A percentile compares a stretch with the other conserved stretches of the same genome.
phyloP scores from a whole-genome alignment of 2,113 vertebrate species.

The Cariama cristata region DNA sequence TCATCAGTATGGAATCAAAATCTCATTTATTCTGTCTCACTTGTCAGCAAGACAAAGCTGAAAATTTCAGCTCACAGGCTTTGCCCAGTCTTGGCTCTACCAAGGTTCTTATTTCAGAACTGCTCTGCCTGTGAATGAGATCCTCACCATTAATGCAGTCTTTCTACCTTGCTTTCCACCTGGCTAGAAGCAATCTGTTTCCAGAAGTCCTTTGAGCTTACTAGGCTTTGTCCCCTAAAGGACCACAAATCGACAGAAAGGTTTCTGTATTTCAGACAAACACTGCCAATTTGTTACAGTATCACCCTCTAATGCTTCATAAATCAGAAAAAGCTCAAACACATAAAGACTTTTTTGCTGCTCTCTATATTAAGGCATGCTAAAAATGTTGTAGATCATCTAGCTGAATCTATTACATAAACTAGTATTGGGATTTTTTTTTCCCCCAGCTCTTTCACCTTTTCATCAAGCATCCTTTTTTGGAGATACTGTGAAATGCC shows the following conservation, averaged over 20 bases:
- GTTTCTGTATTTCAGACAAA: not conserved
- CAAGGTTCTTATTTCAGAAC: not conserved
- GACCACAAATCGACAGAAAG: not conserved
- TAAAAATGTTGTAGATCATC: not conserved
- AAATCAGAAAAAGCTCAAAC: not conserved
- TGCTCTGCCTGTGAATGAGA: not conserved
- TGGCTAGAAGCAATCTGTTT: not conserved
- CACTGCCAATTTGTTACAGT: not conserved
- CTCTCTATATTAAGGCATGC: not conserved
- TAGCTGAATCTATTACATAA: not conserved
- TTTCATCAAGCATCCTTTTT: not conserved
- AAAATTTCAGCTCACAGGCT: not conserved
- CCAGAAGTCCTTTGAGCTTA: not conserved
- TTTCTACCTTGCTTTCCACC: not conserved
- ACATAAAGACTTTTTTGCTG: not conserved
- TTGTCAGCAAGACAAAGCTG: not conserved
- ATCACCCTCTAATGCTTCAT: not conserved
- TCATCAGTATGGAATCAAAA: not conserved
- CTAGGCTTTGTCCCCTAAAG: not conserved
- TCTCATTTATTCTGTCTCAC: not conserved
- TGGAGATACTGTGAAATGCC: not conserved
- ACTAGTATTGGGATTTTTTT: not conserved
- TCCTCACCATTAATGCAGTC: not conserved
- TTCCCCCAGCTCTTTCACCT: not conserved
- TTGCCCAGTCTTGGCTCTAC: not conserved